These are phyloP conservation scores for Heterodera carotae DNA, from an alignment of 1,140 invertebrate genomes.

Conservation along the genomic window DNA sequence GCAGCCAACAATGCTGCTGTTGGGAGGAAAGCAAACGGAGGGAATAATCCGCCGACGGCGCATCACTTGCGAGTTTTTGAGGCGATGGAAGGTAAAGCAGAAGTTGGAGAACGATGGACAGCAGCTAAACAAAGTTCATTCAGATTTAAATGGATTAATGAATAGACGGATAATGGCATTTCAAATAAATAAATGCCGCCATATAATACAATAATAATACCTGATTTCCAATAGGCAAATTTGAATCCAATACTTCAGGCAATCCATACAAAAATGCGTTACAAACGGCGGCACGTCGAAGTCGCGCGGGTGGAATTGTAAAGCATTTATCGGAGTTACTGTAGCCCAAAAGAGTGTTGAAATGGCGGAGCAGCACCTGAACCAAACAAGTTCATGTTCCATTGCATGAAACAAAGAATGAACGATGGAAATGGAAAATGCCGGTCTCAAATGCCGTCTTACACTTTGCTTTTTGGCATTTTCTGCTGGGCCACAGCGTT, in stretches of 20 bases:
- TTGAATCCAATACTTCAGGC: constrained; percentile 70
- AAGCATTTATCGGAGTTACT: constrained; percentile 85
- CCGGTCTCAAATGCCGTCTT: not conserved
- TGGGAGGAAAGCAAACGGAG: constrained; percentile 84
- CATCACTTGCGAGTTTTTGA: constrained; percentile 69
- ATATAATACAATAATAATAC: too few species aligned
- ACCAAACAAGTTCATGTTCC: too few species aligned
- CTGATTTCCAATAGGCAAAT: constrained; percentile 75
- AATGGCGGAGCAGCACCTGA: constrained; percentile 81
- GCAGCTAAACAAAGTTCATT: constrained; percentile 69
- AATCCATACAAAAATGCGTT: constrained; percentile 90
- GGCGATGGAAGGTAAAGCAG: constrained; percentile 85
- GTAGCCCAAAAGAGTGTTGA: constrained; percentile 89
- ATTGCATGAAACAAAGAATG: not conserved
- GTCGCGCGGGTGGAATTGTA: constrained; percentile 77
- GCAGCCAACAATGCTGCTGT: constrained; percentile 84
- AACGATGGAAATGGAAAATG: not conserved
- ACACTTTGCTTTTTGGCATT: constrained; percentile 71
- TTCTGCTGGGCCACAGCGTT: constrained; percentile 68
- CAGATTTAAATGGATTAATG: constrained; percentile 66
- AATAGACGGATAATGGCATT: too few species aligned
- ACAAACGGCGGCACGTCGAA: constrained; percentile 44
- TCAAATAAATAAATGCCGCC: too few species aligned
- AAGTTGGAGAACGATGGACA: constrained; percentile 81
- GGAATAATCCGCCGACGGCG: constrained; percentile 75